These are phyloP conservation scores for Lethocerus indicus DNA, from an alignment of 1,140 invertebrate species.

Conservation along the genomic window DNA sequence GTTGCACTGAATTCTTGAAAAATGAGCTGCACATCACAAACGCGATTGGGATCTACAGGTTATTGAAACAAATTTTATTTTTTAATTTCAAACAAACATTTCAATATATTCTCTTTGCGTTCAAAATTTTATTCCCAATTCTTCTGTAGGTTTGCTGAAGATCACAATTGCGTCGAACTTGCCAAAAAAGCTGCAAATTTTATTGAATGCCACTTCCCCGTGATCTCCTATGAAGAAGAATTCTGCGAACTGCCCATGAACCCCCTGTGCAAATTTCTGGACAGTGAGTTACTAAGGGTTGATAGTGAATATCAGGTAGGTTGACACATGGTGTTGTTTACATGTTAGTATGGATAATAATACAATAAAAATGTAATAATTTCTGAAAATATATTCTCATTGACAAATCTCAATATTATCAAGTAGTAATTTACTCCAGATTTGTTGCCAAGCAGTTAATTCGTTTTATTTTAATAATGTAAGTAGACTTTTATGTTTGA, in stretches of 20 bases:
- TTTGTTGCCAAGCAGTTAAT: too few species aligned
- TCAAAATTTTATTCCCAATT: too few species aligned
- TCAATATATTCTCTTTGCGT: too few species aligned
- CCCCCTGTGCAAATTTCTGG: slow-evolving; percentile 59
- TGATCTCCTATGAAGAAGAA: slow-evolving; percentile 71
- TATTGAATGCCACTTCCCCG: slow-evolving; percentile 76
- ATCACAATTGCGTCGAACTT: slow-evolving; percentile 70
- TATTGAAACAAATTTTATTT: slow-evolving; percentile 8
- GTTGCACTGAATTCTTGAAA: slow-evolving; percentile 75
- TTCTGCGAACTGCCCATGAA: slow-evolving; percentile 71
- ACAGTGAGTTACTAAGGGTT: slow-evolving; percentile 77
- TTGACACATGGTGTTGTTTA: not conserved
- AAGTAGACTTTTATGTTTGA: too few species aligned
- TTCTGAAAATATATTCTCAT: too few species aligned
- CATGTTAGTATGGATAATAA: too few species aligned
- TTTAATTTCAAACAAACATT: not conserved
- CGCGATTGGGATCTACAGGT: slow-evolving; percentile 76
- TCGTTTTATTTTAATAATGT: too few species aligned
- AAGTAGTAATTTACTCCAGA: too few species aligned
- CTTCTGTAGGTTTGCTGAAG: slow-evolving; percentile 67
- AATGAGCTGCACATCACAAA: slow-evolving; percentile 79
- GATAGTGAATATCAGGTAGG: slow-evolving; percentile 81
- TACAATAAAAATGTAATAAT: too few species aligned
- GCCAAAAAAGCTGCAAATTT: slow-evolving; percentile 63
- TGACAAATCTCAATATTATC: too few species aligned